These are phyloP conservation scores for Pocillopora verrucosa DNA, from an alignment of 64 coral and sea anemone species.

Conservation along the genomic window DNA sequence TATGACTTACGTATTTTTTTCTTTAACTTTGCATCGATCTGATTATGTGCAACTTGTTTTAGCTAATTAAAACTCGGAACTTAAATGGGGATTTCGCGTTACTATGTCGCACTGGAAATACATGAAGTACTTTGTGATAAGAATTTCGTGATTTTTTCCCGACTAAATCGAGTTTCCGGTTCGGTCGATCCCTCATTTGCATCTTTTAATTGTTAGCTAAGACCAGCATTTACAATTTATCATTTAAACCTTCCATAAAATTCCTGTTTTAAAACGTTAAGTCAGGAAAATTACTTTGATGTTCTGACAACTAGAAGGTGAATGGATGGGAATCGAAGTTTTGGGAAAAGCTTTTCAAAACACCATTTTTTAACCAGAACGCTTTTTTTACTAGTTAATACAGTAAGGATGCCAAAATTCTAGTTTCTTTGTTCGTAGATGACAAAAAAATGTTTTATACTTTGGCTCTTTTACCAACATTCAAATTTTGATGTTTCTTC, in stretches of 20 bases:
- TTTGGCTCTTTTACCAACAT: not conserved
- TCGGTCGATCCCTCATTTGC: not conserved
- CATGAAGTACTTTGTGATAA: not conserved
- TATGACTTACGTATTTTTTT: too few species aligned
- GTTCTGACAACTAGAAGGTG: not conserved
- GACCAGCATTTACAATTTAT: not conserved
- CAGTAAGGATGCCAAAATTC: not conserved
- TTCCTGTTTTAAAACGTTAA: not conserved
- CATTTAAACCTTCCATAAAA: too few species aligned
- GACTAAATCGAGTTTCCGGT: too few species aligned
- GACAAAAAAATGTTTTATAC: not conserved
- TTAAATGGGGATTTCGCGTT: too few species aligned
- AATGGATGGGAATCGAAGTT: constrained; percentile 20
- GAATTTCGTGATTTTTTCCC: not conserved
- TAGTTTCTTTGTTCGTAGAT: not conserved
- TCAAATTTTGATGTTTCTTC: constrained; percentile 4
- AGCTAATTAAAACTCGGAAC: too few species aligned
- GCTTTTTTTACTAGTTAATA: not conserved
- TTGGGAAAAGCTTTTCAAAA: constrained; percentile 10
- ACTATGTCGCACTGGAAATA: not conserved
- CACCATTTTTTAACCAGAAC: not conserved
- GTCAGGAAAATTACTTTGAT: not conserved
- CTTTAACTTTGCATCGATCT: not conserved
- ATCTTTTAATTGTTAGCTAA: not conserved
- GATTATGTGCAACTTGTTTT: too few species aligned